Evolutionary conservation across 2,888 invertebrate species (phyloP).

Genomic region (Syrphus vitripennis): DNA sequence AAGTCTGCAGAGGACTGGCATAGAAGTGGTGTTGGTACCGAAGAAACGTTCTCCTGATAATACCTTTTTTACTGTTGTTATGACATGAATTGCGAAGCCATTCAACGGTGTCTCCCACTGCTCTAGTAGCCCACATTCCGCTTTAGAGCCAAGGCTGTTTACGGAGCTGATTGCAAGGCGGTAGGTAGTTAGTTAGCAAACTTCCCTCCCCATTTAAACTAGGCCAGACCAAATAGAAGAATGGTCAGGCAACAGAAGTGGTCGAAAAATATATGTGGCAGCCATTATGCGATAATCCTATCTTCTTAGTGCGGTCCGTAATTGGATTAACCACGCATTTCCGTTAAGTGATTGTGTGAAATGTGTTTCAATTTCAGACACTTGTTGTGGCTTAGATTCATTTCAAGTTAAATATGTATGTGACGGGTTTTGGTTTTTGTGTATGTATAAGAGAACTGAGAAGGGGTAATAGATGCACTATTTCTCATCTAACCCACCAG

Average conservation of each 20-base stretch:
- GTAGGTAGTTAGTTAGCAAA: background rate
- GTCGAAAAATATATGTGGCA: constrained; percentile 22
- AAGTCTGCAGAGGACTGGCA: constrained; percentile 22
- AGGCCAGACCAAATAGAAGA: background rate
- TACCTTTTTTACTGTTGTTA: constrained; percentile 49
- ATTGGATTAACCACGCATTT: constrained; percentile 66
- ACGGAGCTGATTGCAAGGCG: background rate
- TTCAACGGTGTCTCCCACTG: constrained; percentile 53
- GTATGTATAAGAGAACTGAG: background rate
- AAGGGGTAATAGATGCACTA: background rate
- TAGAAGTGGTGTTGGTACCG: background rate
- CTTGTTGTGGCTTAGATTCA: constrained; percentile 52
- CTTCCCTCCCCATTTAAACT: background rate
- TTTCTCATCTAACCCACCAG: background rate
- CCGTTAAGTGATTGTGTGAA: constrained; percentile 47
- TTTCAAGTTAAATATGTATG: background rate
- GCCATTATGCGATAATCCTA: constrained; percentile 63
- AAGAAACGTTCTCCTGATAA: constrained; percentile 38
- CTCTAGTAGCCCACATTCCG: constrained; percentile 38
- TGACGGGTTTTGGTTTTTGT: background rate
- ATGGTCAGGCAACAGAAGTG: constrained; percentile 30
- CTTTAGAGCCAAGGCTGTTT: constrained; percentile 57
- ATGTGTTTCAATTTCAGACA: constrained; percentile 48
- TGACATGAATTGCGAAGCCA: constrained; percentile 60
- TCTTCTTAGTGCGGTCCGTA: constrained; percentile 63